These are phyloP conservation scores for Craseonycteris thonglongyai DNA, from an alignment of 2,113 vertebrate genomes.

Conservation along the genomic window DNA sequence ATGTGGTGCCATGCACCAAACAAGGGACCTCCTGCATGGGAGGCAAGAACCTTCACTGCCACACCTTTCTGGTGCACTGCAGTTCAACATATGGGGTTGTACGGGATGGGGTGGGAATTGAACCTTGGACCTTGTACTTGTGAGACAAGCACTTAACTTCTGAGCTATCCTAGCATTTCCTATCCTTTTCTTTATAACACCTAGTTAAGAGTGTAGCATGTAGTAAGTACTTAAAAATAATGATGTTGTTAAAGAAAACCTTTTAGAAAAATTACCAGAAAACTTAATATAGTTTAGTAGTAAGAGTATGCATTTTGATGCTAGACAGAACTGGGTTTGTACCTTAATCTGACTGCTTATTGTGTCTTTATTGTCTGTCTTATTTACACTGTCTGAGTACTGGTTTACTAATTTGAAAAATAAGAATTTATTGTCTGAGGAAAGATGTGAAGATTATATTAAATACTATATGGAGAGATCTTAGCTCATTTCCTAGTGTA, in stretches of 20 bases:
- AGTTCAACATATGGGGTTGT: too few species aligned
- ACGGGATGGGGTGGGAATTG: too few species aligned
- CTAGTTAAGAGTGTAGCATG: not conserved
- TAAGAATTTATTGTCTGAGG: not conserved
- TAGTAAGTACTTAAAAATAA: not conserved
- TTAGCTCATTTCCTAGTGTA: not conserved
- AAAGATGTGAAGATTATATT: not conserved
- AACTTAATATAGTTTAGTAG: not conserved
- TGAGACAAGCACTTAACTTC: too few species aligned
- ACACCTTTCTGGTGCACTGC: too few species aligned
- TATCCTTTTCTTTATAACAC: not conserved
- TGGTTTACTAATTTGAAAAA: not conserved
- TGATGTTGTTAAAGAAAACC: not conserved
- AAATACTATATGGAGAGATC: not conserved
- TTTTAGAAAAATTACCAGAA: not conserved
- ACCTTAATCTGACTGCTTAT: not conserved
- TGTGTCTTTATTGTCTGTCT: not conserved
- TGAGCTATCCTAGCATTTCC: too few species aligned
- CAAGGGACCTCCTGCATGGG: too few species aligned
- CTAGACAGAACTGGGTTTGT: not conserved
- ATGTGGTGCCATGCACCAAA: too few species aligned
- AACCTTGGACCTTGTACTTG: too few species aligned
- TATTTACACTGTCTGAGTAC: not conserved
- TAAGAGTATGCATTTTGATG: not conserved
- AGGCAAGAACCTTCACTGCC: too few species aligned